A percentile compares a stretch with the other conserved stretches of the same genome.
These are phyloP conservation scores for Anguilla megastoma DNA, from an alignment of 2,797 vertebrate species.

Conservation along the genomic window DNA sequence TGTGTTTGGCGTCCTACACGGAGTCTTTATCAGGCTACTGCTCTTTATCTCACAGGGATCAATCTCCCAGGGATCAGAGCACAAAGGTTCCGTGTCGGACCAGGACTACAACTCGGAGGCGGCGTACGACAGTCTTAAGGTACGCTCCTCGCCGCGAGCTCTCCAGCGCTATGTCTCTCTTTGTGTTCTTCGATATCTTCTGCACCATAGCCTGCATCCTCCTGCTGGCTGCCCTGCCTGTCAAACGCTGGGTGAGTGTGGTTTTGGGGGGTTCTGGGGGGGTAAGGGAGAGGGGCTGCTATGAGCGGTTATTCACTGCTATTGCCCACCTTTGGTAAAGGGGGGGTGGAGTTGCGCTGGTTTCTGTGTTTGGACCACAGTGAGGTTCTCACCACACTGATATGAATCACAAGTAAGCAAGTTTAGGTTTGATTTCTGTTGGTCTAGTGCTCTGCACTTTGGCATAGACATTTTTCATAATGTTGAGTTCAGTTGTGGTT, in stretches of 20 bases:
- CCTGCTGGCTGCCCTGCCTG: slow-evolving; percentile 40
- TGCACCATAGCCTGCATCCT: slow-evolving; percentile 43
- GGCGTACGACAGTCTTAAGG: slow-evolving; percentile 93
- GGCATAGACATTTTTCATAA: background rate
- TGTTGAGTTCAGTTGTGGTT: background rate
- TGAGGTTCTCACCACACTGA: background rate
- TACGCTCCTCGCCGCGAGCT: slow-evolving; percentile 48
- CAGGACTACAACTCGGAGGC: slow-evolving; percentile 76
- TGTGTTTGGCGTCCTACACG: too few species aligned
- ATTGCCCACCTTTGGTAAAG: background rate
- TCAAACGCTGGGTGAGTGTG: slow-evolving; percentile 56
- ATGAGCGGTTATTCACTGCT: background rate
- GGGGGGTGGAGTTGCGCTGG: background rate
- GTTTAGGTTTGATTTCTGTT: background rate
- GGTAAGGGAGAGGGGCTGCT: background rate
- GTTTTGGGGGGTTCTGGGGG: background rate
- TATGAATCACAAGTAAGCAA: background rate
- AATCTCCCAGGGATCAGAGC: slow-evolving; percentile 69
- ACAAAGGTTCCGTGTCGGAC: slow-evolving; percentile 61
- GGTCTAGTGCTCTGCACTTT: background rate
- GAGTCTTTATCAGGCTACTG: background rate
- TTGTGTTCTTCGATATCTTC: slow-evolving; percentile 52
- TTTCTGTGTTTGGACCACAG: background rate
- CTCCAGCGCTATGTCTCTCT: slow-evolving; percentile 43
- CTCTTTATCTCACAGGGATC: slow-evolving; percentile 63